phyloP scores from a whole-genome alignment of 2,888 invertebrate genomes.

The Drosophila rubida region DNA sequence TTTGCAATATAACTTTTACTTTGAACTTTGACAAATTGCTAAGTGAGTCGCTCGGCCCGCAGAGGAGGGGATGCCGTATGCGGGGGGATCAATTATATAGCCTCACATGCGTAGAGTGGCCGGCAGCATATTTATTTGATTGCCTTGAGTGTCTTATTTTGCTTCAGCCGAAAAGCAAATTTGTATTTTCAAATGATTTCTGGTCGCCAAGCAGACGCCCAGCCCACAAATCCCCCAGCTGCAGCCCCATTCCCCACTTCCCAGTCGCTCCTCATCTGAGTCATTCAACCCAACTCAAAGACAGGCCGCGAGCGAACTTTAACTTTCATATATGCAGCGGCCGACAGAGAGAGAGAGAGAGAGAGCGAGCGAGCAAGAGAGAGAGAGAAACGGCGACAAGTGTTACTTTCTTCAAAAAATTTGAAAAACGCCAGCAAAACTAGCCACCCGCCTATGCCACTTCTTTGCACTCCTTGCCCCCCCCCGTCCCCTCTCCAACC shows the following conservation, averaged over 20 bases:
- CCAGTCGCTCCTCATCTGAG: constrained; percentile 46
- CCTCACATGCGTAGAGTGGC: constrained; percentile 10
- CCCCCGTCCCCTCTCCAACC: background rate
- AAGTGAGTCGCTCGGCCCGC: background rate
- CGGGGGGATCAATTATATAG: constrained; percentile 25
- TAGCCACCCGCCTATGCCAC: constrained; percentile 29
- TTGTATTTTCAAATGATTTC: constrained; percentile 65
- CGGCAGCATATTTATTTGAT: constrained; percentile 54
- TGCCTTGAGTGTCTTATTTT: constrained; percentile 39
- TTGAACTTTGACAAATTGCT: constrained; percentile 58
- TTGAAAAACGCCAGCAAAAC: constrained; percentile 55
- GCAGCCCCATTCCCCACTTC: background rate
- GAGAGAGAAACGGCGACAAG: background rate
- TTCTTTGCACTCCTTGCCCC: background rate
- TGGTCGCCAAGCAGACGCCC: constrained; percentile 36
- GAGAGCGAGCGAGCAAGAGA: too few species aligned
- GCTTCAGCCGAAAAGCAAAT: constrained; percentile 33
- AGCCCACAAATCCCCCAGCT: constrained; percentile 9
- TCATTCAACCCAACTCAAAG: constrained; percentile 67
- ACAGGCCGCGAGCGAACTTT: constrained; percentile 20
- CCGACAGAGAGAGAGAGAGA: background rate
- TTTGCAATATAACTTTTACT: constrained; percentile 52
- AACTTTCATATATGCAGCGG: constrained; percentile 59
- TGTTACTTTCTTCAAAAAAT: constrained; percentile 69
- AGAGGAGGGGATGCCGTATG: too few species aligned